Evolutionary conservation across 1,140 invertebrate species (phyloP).

Genomic region (Hyles euphorbiae): DNA sequence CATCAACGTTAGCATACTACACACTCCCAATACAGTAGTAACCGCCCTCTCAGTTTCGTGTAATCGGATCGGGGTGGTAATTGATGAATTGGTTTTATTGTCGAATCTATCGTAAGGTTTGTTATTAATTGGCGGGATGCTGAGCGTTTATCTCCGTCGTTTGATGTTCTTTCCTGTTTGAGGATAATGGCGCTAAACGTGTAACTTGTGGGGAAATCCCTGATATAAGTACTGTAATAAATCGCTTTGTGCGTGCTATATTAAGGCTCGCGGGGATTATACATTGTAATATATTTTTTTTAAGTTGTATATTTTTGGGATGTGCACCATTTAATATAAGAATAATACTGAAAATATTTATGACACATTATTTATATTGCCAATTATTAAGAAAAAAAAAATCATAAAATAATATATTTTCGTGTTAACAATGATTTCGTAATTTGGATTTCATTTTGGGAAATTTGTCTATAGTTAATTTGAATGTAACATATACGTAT

Average conservation of each 20-base stretch:
- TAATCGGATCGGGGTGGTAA: slow-evolving; percentile 1
- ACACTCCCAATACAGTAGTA: background rate
- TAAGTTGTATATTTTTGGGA: too few relatives aligned
- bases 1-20: background rate
- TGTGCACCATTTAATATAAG: too few relatives aligned
- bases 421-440: too few relatives aligned
- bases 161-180: background rate
- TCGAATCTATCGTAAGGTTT: slow-evolving; percentile 4
- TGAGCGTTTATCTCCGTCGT: slow-evolving; percentile 1
- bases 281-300: too few relatives aligned
- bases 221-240: background rate
- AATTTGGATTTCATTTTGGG: too few relatives aligned
- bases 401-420: too few relatives aligned
- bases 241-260: background rate
- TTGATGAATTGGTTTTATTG: slow-evolving; percentile 11
- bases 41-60: slow-evolving; percentile 1
- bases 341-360: too few relatives aligned
- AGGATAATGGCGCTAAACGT: background rate
- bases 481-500: too few relatives aligned
- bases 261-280: too few relatives aligned
- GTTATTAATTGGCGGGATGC: slow-evolving; percentile 6
- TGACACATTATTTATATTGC: too few relatives aligned
- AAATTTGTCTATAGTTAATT: too few relatives aligned
- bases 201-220: background rate
- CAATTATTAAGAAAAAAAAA: too few relatives aligned